These are phyloP conservation scores for Timema cristinae DNA, from an alignment of 2,888 invertebrate genomes.

Conservation along the genomic window DNA sequence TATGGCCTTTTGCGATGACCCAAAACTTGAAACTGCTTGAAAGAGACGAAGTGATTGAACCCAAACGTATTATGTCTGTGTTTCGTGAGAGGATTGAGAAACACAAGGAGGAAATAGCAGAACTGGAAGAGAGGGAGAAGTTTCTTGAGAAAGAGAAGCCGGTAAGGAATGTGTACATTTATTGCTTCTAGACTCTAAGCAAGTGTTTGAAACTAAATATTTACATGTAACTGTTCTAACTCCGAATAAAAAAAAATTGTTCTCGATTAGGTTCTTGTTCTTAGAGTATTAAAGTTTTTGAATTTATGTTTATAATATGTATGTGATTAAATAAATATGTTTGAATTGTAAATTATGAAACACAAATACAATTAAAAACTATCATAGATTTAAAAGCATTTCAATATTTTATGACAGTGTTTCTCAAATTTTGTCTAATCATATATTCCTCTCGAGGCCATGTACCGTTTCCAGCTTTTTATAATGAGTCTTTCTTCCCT, in stretches of 20 bases:
- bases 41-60: slow-evolving; percentile 72
- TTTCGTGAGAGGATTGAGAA: slow-evolving; percentile 88
- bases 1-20: slow-evolving; percentile 59
- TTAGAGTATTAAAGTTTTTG: background rate
- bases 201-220: background rate
- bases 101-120: slow-evolving; percentile 83
- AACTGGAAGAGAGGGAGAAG: slow-evolving; percentile 76
- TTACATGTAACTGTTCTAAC: background rate
- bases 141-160: slow-evolving; percentile 81
- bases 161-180: slow-evolving; percentile 50
- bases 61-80: slow-evolving; percentile 85
- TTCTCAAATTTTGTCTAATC: too few relatives aligned
- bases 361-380: too few relatives aligned
- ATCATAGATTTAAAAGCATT: too few relatives aligned
- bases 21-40: slow-evolving; percentile 59
- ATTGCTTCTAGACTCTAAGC: background rate
- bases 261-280: background rate
- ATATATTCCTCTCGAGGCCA: too few relatives aligned
- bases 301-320: background rate
- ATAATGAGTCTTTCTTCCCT: background rate
- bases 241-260: background rate
- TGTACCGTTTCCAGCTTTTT: too few relatives aligned
- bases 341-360: too few relatives aligned
- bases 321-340: too few relatives aligned
- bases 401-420: too few relatives aligned